These are phyloP conservation scores for Drosophila nr. perissopoda DNA, from an alignment of 2,888 invertebrate species.

Conservation along the genomic window DNA sequence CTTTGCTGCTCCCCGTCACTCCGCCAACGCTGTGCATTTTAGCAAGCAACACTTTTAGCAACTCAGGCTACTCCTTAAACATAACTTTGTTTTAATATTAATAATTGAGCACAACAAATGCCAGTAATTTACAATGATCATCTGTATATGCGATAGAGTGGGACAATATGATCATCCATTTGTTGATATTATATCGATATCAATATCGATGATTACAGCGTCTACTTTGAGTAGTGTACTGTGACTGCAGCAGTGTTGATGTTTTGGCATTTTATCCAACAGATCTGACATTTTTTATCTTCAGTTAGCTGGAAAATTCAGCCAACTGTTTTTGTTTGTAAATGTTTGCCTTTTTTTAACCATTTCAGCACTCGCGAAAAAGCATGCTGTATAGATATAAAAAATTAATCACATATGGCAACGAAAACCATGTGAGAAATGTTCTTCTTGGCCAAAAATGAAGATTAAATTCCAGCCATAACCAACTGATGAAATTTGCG, in stretches of 20 bases:
- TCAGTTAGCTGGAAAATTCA: not conserved
- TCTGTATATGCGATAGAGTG: conserved; percentile 49
- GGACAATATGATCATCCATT: conserved; percentile 50
- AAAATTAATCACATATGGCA: not conserved
- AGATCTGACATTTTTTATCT: not conserved
- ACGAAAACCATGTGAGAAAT: not conserved
- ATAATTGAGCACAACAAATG: conserved; percentile 49
- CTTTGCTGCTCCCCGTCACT: conserved; percentile 68
- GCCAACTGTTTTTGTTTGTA: not conserved
- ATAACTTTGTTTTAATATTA: conserved; percentile 46
- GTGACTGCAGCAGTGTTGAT: not conserved
- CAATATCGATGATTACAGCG: conserved; percentile 29
- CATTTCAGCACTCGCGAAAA: not conserved
- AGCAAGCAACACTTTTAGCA: conserved; percentile 51
- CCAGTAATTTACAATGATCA: conserved; percentile 56
- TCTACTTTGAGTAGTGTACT: conserved; percentile 10
- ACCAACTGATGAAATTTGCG: not conserved
- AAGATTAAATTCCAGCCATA: not conserved
- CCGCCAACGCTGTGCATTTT: conserved; percentile 71
- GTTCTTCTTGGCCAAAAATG: not conserved
- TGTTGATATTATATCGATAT: conserved; percentile 56
- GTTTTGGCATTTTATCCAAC: not conserved
- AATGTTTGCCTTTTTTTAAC: not conserved
- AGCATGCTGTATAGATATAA: not conserved
- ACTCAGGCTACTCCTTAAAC: conserved; percentile 40